A percentile compares a stretch with the other conserved stretches of the same genome.
phyloP scores from a whole-genome alignment of 2,888 invertebrate species.

The Bellardia bayeri region DNA sequence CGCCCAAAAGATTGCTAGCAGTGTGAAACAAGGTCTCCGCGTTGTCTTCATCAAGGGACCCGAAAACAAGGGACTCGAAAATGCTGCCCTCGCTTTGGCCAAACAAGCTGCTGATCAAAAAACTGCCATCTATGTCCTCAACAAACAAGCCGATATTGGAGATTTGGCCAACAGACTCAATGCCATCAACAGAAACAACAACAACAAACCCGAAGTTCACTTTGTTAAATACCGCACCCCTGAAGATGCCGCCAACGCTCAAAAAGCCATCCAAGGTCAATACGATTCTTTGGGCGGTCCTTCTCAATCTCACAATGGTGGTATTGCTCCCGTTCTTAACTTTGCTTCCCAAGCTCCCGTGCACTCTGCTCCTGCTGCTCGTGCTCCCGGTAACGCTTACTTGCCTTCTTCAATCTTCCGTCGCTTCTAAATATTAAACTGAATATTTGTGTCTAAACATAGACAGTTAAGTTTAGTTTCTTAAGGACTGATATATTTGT shows the following conservation, averaged over 20 bases:
- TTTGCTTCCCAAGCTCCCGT: conserved; percentile 65
- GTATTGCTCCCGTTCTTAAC: conserved; percentile 75
- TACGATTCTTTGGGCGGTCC: conserved; percentile 75
- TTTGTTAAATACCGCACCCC: conserved; percentile 78
- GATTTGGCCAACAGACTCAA: conserved; percentile 79
- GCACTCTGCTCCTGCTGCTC: conserved; percentile 61
- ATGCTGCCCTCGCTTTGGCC: conserved; percentile 80
- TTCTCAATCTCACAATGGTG: conserved; percentile 74
- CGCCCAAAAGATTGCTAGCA: conserved; percentile 44
- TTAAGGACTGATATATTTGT: conserved; percentile 39
- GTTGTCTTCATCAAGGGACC: conserved; percentile 83
- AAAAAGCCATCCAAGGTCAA: conserved; percentile 76
- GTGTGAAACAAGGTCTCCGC: conserved; percentile 77
- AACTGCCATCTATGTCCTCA: conserved; percentile 83
- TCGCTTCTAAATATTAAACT: conserved; percentile 72
- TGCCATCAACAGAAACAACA: conserved; percentile 76
- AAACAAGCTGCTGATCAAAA: conserved; percentile 81
- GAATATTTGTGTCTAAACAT: conserved; percentile 24
- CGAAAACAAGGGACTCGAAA: conserved; percentile 80
- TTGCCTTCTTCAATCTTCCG: conserved; percentile 79
- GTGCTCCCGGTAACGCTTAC: conserved; percentile 74
- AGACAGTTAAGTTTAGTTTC: conserved; percentile 31
- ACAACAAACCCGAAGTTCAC: conserved; percentile 81
- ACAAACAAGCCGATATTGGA: conserved; percentile 80
- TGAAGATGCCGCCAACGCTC: conserved; percentile 77